Evolutionary conservation across 2,888 invertebrate genomes (phyloP).

Genomic region (Ceramica pisi): DNA sequence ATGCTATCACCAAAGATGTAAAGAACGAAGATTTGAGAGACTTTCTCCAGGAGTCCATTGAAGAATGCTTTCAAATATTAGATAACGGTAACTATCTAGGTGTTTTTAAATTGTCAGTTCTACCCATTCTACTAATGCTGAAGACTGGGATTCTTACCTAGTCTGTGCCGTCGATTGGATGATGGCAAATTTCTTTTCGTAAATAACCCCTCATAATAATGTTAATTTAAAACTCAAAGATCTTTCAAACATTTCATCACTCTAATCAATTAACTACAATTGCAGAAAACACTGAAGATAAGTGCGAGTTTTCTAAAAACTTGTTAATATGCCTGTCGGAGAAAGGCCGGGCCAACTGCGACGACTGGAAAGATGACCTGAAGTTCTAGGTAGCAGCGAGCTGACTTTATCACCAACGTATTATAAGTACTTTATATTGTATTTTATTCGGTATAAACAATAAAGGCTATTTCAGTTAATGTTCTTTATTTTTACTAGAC

Average conservation of each 20-base stretch:
- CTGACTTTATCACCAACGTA: not conserved
- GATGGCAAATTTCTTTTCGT: not conserved
- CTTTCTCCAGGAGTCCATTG: constrained; percentile 93
- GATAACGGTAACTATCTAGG: constrained; percentile 82
- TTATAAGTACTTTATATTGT: constrained; percentile 7
- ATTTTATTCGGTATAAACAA: constrained; percentile 10
- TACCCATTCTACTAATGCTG: not conserved
- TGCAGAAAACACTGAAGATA: constrained; percentile 89
- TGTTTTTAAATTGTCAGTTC: not conserved
- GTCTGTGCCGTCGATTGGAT: not conserved
- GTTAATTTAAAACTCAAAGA: not conserved
- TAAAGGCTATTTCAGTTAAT: constrained; percentile 32
- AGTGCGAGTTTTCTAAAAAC: constrained; percentile 92
- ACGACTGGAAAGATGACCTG: constrained; percentile 92
- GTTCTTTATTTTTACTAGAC: not conserved
- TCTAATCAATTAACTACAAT: not conserved
- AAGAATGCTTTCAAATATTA: constrained; percentile 93
- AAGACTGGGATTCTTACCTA: not conserved
- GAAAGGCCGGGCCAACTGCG: constrained; percentile 93
- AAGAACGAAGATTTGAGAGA: constrained; percentile 92
- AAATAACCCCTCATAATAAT: not conserved
- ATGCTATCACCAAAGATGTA: constrained; percentile 91
- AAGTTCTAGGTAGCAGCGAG: constrained; percentile 67
- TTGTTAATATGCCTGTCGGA: constrained; percentile 93
- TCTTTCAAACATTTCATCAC: not conserved